Percentiles rank a stretch among this genome's conserved stretches.
phyloP scores from a whole-genome alignment of 2,888 invertebrate genomes.

The Epinotia demarniana region DNA sequence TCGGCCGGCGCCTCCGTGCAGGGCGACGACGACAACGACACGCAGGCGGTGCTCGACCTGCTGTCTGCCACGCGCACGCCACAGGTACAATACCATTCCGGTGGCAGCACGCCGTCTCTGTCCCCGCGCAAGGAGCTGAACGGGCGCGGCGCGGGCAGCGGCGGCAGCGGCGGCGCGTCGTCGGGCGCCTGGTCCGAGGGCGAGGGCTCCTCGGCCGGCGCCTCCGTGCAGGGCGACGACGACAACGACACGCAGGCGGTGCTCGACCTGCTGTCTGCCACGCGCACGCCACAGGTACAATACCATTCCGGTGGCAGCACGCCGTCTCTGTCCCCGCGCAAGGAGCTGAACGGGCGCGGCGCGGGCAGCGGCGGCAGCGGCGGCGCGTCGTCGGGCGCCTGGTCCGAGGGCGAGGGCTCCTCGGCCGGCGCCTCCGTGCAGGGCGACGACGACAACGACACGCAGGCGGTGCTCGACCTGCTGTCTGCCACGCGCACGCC shows the following conservation, averaged over 20 bases:
- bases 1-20: constrained; percentile 89
- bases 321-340: constrained; percentile 88
- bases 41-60: constrained; percentile 88
- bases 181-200: constrained; percentile 90
- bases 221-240: constrained; percentile 89
- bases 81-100: constrained; percentile 82
- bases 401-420: constrained; percentile 91
- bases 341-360: constrained; percentile 85
- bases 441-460: constrained; percentile 89
- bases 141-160: constrained; percentile 75
- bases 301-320: constrained; percentile 75
- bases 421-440: constrained; percentile 89
- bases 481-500: constrained; percentile 90
- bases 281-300: constrained; percentile 91
- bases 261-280: constrained; percentile 89
- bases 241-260: constrained; percentile 88
- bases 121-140: constrained; percentile 89
- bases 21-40: constrained; percentile 89
- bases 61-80: constrained; percentile 90
- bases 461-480: constrained; percentile 88
- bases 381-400: constrained; percentile 87
- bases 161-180: constrained; percentile 84
- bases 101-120: constrained; percentile 86
- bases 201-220: constrained; percentile 89
- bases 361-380: constrained; percentile 76